Base-by-base conservation (phyloP, 2,113 vertebrate genomes). In the Podiceps cristatus region DNA sequence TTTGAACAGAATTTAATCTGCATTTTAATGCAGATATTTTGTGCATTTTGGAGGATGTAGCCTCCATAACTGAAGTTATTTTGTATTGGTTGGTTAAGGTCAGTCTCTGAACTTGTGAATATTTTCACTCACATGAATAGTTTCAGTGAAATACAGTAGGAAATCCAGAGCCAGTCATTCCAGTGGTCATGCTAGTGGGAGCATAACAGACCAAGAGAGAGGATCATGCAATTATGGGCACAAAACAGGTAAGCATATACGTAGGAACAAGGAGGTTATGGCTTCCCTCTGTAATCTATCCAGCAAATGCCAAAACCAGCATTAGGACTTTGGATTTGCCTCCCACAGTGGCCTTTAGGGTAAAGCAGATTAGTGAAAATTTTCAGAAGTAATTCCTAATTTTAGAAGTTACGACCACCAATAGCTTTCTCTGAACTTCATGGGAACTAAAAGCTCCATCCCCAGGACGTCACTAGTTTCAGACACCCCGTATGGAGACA, bases 321-420 rank as follows among this genome's bases (percentile, higher is more conserved):
- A 73, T 58, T 64, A 68, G 58, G 62, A 60, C 35, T 86, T 62
- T 17, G 22, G 31, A 86, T 94, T 86, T 83, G 33, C 37, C 31
- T 92, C 33, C 64, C 4, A 5, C 22, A 29, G 25, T 87, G 62
- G 82, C 45, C 25, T 82, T 71, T 45, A 53, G 37, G n/a, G 13
- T 74, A 80, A 92, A 86, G 55, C 2, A 2, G 24, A 53, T 81
- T 49, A 72, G 76, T 72, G 56, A 89, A 89, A 82, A 42, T 44
- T 94, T 96, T 86, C 66, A 73, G 50, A 88, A 93, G 47, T 55
- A 77, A 52, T 80, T 93, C 28, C 69, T 90, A 78, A 82, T 90
- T 91, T 95, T 91, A 93, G 91, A 89, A 66, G 42, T 66, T 80
- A 62, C 0, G 5, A 80, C 28, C 67, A 80, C 63, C 37, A 80